These are phyloP conservation scores for Ammodytes marinus DNA, from an alignment of 2,113 vertebrate species.

Conservation along the genomic window DNA sequence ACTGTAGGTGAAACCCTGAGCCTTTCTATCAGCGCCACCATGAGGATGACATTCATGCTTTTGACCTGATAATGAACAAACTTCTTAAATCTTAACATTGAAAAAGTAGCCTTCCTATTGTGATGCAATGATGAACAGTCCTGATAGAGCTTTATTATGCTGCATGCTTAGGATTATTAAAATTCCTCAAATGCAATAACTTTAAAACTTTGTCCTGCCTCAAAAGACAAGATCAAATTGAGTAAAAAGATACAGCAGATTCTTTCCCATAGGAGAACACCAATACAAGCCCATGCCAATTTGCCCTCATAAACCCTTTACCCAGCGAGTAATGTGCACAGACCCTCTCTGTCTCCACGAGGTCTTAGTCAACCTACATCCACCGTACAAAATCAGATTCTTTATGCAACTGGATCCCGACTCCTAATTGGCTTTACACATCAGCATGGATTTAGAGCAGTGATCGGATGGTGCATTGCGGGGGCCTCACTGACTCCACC, in stretches of 20 bases:
- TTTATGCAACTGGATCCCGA: constrained; percentile 78
- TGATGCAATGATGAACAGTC: neutral
- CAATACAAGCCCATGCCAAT: constrained; percentile 53
- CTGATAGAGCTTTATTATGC: neutral
- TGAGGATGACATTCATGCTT: neutral
- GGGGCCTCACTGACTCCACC: constrained; percentile 62
- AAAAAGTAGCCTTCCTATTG: neutral
- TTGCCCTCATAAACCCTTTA: constrained; percentile 71
- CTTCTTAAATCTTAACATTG: no score
- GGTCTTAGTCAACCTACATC: constrained; percentile 68
- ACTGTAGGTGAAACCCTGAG: no score
- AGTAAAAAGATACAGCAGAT: constrained; percentile 27
- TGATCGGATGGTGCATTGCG: constrained; percentile 61
- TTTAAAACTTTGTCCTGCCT: neutral
- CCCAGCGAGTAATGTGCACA: constrained; percentile 44
- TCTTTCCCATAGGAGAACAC: constrained; percentile 45
- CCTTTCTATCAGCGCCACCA: neutral
- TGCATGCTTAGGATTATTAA: neutral
- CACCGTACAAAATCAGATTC: constrained; percentile 80
- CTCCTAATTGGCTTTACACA: constrained; percentile 83
- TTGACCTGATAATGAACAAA: neutral
- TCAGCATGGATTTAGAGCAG: constrained; percentile 72
- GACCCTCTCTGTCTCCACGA: constrained; percentile 63
- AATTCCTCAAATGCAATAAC: neutral
- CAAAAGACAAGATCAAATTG: neutral